Conservation (phyloP, 2,113 vertebrate genomes). For the Sinocyclocheilus grahami region DNA sequence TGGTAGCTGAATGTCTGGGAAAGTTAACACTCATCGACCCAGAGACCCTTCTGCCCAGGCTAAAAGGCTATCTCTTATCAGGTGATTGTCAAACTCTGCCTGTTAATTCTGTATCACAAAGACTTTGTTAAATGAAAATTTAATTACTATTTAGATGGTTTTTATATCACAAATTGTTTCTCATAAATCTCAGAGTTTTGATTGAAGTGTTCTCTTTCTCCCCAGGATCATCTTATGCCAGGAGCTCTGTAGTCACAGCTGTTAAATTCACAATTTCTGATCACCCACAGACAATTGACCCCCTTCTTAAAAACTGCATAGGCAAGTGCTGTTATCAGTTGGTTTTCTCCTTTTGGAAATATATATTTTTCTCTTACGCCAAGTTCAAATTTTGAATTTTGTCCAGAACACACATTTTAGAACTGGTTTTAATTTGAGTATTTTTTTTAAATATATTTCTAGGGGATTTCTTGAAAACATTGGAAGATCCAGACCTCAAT, state of each 20-base stretch:
- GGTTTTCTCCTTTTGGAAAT: too few species aligned
- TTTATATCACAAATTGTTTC: too few species aligned
- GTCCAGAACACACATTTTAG: not conserved
- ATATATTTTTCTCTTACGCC: too few species aligned
- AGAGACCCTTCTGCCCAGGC: constrained; percentile 92
- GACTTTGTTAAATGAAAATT: too few species aligned
- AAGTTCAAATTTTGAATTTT: not conserved
- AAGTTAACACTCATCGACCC: constrained; percentile 97
- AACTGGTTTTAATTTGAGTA: not conserved
- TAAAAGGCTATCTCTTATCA: constrained; percentile 95
- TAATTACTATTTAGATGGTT: too few species aligned
- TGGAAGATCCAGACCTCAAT: constrained; percentile 97
- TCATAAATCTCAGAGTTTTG: too few species aligned
- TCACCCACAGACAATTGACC: constrained; percentile 96
- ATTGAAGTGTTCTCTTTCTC: not conserved
- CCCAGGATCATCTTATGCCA: constrained; percentile 93
- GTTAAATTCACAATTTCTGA: constrained; percentile 99
- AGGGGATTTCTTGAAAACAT: constrained; percentile 97
- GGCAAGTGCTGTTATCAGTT: constrained; percentile 70
- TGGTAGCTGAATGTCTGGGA: constrained; percentile 96
- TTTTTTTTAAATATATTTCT: not conserved
- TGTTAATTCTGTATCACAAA: not conserved
- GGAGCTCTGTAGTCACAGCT: constrained; percentile 97
- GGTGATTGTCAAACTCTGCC: constrained; percentile 70
- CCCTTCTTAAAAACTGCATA: constrained; percentile 97